Evolutionary conservation across 2,888 invertebrate species (phyloP), one percentile per base, ranked within the genome.

Genomic region (Poecilus cupreus): DNA sequence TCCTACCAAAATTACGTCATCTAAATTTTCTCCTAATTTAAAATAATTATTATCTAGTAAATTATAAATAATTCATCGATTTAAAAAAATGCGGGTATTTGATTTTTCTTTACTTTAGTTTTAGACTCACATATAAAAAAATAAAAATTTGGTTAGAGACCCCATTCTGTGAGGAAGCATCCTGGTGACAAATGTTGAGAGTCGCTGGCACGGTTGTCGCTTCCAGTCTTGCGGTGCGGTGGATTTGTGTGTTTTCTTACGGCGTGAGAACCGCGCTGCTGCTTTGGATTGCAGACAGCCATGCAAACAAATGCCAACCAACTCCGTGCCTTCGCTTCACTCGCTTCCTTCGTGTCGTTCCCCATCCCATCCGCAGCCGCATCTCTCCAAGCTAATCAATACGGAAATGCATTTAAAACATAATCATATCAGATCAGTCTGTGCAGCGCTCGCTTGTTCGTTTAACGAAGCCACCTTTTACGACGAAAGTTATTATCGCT

Each of bases 161-260:
- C 2, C 32, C 5, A 32, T 3, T 32, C 8, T 3, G 32, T 32
- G 32, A 32, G 32, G 4, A 5, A 26, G 5, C 5, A 32, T 32
- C 32, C 10, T 10, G 6, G 3, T 10, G 11, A 6, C 10, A 68
- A 32, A 13, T 68, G 18, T 68, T 68, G 32, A 37, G 64, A 5
- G 32, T 68, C 37, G 0, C 64, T 68, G 64, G 37, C 3, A 18
- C 16, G 18, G 20, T 68, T 37, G 37, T 68, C 20, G 64, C 22
- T 60, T 26, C 26, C 26, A 60, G 60, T 60, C 60, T 68, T 37
- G 64, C 37, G 64, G 37, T 54, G 51, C 16, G 54, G 54, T 18
- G 54, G 54, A 75, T 54, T 75, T 75, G 75, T 75, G 49, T 74
- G 16, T 49, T 74, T 74, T 75, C 75, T 75, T 54, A 26, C 51